phyloP scores from a whole-genome alignment of 2,888 invertebrate species.

The Nemotelus pantherinus region DNA sequence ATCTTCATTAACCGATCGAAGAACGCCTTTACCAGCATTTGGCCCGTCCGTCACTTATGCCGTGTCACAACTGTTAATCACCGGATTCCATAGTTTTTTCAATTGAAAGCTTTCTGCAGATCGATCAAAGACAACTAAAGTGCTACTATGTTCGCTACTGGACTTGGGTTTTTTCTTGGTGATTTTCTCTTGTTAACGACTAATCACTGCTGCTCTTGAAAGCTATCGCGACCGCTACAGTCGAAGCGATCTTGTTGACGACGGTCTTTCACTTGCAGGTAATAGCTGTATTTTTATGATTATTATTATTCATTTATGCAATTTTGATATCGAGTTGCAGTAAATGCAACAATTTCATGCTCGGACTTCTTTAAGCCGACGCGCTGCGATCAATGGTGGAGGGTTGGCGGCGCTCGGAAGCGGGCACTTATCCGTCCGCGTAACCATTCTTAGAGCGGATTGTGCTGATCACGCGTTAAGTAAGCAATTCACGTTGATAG shows the following conservation, averaged over 20 bases:
- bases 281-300: conserved; percentile 34
- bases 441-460: conserved; percentile 30
- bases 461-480: conserved; percentile 41
- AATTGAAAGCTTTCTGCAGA: conserved; percentile 9
- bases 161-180: neutral
- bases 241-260: conserved; percentile 22
- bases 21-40: conserved; percentile 6
- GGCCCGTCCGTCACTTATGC: neutral
- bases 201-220: conserved; percentile 4
- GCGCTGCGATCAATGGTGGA: neutral
- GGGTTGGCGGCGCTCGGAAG: conserved; percentile 15
- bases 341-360: conserved; percentile 37
- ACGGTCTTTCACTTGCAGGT: conserved; percentile 1
- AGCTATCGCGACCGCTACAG: neutral
- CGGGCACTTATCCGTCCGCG: conserved; percentile 6
- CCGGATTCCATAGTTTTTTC: conserved; percentile 4
- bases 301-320: conserved; percentile 57
- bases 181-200: neutral
- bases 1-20: conserved; percentile 1
- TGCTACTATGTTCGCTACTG: conserved; percentile 35
- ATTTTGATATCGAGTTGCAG: conserved; percentile 55
- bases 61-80: conserved; percentile 2
- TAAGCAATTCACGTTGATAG: conserved; percentile 44
- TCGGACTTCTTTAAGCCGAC: neutral
- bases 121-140: neutral